Conservation (phyloP, 2,797 vertebrate genomes). For the Sebastes minor region DNA sequence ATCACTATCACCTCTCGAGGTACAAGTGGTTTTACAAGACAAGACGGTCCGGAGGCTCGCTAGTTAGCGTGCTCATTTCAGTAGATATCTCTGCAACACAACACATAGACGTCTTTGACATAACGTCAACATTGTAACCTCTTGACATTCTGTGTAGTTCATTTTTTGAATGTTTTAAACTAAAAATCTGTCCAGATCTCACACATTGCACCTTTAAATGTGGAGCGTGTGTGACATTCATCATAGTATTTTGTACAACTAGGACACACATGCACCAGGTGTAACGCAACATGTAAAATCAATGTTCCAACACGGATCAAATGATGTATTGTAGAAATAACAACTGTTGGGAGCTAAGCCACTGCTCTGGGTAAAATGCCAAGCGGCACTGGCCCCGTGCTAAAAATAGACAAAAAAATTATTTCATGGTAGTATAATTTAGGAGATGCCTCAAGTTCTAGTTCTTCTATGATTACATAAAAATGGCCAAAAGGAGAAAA, state of each 20-base stretch:
- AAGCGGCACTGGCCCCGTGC: background rate
- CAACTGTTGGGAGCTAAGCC: background rate
- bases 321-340: background rate
- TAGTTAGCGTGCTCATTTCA: background rate
- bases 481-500: background rate
- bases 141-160: background rate
- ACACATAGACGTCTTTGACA: background rate
- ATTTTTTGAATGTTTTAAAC: background rate
- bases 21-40: background rate
- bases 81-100: background rate
- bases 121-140: background rate
- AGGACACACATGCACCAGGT: background rate
- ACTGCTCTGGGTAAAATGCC: conserved; percentile 8
- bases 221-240: background rate
- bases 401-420: conserved; percentile 4
- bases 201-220: background rate
- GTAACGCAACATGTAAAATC: background rate
- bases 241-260: background rate
- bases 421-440: background rate
- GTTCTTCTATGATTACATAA: background rate
- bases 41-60: background rate
- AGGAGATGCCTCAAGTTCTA: background rate
- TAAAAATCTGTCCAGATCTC: too few species aligned
- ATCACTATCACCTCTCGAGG: background rate
- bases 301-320: background rate